Percentiles rank a stretch among this genome's conserved stretches.
Evolutionary conservation across 2,113 vertebrate species (phyloP).

Genomic region (Thymallus thymallus): DNA sequence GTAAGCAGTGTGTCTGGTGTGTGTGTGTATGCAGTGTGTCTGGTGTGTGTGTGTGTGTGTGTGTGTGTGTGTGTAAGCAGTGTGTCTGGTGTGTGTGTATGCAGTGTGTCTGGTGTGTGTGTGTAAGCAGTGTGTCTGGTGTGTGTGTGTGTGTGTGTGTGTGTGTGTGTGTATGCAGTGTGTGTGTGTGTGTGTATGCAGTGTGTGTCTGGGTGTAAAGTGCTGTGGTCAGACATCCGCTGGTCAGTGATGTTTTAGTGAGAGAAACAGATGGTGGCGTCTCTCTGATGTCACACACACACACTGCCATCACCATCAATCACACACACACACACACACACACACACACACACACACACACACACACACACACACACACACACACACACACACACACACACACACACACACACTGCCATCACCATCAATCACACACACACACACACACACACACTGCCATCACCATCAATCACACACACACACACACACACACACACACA

Average conservation of each 20-base stretch:
- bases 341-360: background rate
- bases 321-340: slow-evolving; percentile 4
- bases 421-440: too few species aligned
- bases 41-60: too few species aligned
- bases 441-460: too few species aligned
- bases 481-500: too few species aligned
- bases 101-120: too few species aligned
- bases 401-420: background rate
- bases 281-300: slow-evolving; percentile 52
- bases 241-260: slow-evolving; percentile 54
- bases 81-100: too few species aligned
- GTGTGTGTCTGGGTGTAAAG: background rate
- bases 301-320: background rate
- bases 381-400: background rate
- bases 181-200: background rate
- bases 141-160: background rate
- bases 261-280: slow-evolving; percentile 65
- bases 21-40: too few species aligned
- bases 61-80: too few species aligned
- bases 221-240: background rate
- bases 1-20: background rate
- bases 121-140: too few species aligned
- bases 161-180: background rate
- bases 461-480: too few species aligned
- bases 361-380: too few species aligned